phyloP scores from a whole-genome alignment of 2,888 invertebrate species.

The Agriotes lineatus region DNA sequence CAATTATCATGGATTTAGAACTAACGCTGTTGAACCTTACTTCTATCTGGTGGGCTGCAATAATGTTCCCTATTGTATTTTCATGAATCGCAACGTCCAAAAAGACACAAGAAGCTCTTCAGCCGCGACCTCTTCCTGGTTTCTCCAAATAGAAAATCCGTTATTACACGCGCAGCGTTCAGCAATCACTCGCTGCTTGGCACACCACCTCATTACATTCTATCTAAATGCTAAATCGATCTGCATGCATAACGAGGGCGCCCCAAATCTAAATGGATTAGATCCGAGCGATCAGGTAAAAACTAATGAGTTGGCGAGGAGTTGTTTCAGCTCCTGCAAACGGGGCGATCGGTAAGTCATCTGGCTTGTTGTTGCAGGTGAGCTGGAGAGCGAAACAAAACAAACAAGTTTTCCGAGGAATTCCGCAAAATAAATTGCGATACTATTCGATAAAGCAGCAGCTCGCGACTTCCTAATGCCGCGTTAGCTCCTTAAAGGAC shows the following conservation, averaged over 20 bases:
- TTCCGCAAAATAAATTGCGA: neutral
- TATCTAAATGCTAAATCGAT: constrained; percentile 12
- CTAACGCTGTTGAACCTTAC: no score
- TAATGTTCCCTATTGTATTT: no score
- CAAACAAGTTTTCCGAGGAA: neutral
- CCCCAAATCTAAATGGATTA: constrained; percentile 13
- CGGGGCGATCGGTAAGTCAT: neutral
- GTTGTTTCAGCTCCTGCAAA: neutral
- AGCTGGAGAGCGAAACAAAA: neutral
- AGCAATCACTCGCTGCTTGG: neutral
- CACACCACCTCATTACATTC: constrained; percentile 5
- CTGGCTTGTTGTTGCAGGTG: constrained; percentile 15
- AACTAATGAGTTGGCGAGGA: no score
- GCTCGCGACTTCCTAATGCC: constrained; percentile 2
- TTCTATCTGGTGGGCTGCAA: no score
- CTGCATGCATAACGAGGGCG: constrained; percentile 5
- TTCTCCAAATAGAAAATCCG: neutral
- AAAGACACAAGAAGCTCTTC: neutral
- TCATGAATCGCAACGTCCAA: neutral
- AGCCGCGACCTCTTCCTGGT: neutral
- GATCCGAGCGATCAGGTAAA: neutral
- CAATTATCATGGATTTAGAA: no score
- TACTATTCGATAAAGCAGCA: neutral
- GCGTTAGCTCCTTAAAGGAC: neutral
- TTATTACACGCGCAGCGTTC: neutral